Percentiles rank a stretch among this genome's conserved stretches.
Conservation (phyloP, 2,888 invertebrate species). For the Odontothrips loti region DNA sequence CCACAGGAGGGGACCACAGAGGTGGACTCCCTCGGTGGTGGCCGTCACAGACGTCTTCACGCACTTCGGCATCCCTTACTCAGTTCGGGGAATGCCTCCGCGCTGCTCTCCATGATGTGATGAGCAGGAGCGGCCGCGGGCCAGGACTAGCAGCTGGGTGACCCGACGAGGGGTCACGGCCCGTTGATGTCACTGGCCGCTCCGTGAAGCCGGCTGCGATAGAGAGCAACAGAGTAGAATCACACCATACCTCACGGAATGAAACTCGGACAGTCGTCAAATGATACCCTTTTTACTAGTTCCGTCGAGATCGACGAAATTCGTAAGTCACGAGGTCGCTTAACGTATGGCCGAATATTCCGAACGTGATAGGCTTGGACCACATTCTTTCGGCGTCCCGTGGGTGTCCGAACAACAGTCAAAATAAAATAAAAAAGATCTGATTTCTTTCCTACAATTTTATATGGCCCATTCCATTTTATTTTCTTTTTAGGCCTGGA, state of each 20-base stretch:
- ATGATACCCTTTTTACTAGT: background rate
- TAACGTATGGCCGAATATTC: background rate
- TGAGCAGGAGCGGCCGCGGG: too few relatives aligned
- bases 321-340: background rate
- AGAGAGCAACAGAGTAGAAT: background rate
- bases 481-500: background rate
- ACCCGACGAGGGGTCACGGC: too few relatives aligned
- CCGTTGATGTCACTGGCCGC: too few relatives aligned
- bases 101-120: too few relatives aligned
- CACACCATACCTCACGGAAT: background rate
- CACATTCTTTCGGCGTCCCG: background rate
- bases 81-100: too few relatives aligned
- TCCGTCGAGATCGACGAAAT: too few relatives aligned
- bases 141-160: too few relatives aligned
- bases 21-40: too few relatives aligned
- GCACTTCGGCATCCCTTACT: too few relatives aligned
- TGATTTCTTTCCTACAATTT: background rate
- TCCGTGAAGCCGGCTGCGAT: background rate
- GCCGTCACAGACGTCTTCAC: too few relatives aligned
- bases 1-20: too few relatives aligned
- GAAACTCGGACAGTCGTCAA: background rate
- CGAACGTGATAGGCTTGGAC: background rate
- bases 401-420: background rate
- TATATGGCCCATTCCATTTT: background rate
- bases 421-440: background rate